A percentile compares a stretch with the other conserved stretches of the same genome.
Conservation (phyloP, 1,140 invertebrate species). For the Pollicipes pollicipes region DNA sequence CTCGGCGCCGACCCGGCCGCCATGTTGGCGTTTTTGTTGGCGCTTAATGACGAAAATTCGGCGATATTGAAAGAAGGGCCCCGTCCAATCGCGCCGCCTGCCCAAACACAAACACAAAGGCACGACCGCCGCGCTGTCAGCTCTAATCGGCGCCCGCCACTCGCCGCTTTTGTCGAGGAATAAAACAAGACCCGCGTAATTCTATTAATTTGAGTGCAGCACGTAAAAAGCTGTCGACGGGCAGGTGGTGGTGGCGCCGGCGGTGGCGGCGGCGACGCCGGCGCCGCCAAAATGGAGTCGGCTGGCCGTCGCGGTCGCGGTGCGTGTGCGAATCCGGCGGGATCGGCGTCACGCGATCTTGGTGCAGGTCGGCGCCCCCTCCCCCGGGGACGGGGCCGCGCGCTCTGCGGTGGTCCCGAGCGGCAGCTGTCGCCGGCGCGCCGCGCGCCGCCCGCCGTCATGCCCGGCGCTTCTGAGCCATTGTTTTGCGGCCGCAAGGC, state of each 20-base stretch:
- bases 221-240: not conserved
- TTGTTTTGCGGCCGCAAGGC: no score
- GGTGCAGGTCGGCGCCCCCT: not conserved
- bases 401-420: not conserved
- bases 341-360: not conserved
- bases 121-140: not conserved
- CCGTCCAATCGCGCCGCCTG: not conserved
- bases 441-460: no score
- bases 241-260: no score
- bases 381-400: no score
- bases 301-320: not conserved
- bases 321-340: not conserved
- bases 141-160: not conserved
- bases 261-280: not conserved
- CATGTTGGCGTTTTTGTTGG: not conserved
- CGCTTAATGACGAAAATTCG: not conserved
- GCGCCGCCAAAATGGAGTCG: not conserved
- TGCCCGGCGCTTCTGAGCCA: no score
- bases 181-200: not conserved
- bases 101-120: not conserved
- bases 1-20: no score
- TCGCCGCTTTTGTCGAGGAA: constrained; percentile 1
- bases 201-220: not conserved
- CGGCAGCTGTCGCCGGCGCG: no score
- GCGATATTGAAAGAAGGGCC: not conserved